These are phyloP conservation scores for Malurus cyaneus DNA, from an alignment of 2,113 vertebrate genomes.

Conservation along the genomic window DNA sequence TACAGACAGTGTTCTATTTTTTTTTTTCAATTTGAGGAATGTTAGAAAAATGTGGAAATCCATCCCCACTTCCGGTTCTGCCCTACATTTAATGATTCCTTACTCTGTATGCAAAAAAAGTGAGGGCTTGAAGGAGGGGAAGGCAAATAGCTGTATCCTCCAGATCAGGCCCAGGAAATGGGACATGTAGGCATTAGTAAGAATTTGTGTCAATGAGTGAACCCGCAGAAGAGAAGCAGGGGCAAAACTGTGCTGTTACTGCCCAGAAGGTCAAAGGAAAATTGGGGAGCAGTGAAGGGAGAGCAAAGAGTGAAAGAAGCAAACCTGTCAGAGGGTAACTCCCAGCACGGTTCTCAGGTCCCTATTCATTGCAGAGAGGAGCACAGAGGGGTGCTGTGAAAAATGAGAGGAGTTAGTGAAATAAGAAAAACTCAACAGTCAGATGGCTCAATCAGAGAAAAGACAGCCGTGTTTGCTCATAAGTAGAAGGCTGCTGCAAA, in stretches of 20 bases:
- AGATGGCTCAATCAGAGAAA: neutral
- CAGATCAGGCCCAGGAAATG: neutral
- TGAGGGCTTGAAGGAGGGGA: neutral
- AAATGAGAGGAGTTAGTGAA: neutral
- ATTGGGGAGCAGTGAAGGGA: neutral
- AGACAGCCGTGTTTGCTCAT: neutral
- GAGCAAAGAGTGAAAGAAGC: neutral
- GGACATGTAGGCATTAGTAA: neutral
- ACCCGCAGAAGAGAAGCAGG: neutral
- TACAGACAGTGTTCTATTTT: neutral
- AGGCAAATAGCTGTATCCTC: neutral
- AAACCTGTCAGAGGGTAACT: neutral
- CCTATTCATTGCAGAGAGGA: neutral
- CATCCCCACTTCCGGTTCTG: rapidly evolving
- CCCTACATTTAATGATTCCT: rapidly evolving
- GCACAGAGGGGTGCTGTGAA: neutral
- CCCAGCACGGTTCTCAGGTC: neutral
- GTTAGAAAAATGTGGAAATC: neutral
- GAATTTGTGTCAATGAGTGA: neutral
- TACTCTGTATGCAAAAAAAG: neutral
- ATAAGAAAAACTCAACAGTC: neutral
- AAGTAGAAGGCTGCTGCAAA: neutral
- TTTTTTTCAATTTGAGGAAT: neutral
- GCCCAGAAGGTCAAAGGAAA: neutral
- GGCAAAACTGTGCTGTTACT: neutral